phyloP scores from a whole-genome alignment of 1,140 invertebrate genomes.

The Gonatopus flavifemur region DNA sequence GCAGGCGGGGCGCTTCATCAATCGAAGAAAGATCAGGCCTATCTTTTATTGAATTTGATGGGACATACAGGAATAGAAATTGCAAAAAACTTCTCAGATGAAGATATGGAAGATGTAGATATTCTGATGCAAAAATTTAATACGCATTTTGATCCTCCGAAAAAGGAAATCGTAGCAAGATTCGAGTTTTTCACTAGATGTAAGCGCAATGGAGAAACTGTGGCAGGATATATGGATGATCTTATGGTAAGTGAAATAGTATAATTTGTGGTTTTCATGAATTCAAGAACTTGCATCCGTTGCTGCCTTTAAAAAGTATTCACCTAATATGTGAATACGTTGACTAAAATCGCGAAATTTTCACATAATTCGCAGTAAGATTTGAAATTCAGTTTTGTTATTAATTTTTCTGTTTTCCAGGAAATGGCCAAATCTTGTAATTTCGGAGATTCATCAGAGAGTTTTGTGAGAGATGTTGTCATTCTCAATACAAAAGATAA shows the following conservation, averaged over 20 bases:
- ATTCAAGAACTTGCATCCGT: too few species aligned
- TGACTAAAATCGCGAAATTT: too few species aligned
- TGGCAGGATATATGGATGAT: conserved; percentile 21
- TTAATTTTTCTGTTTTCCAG: conserved; percentile 12
- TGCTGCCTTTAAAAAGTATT: too few species aligned
- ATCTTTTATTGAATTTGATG: conserved; percentile 20
- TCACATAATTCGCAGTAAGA: not conserved
- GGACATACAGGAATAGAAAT: conserved; percentile 20
- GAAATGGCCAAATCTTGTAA: conserved; percentile 28
- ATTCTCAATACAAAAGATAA: conserved; percentile 22
- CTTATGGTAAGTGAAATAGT: conserved; percentile 19
- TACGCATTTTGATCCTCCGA: conserved; percentile 13
- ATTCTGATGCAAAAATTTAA: conserved; percentile 26
- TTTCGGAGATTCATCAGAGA: conserved; percentile 21
- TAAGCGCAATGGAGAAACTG: conserved; percentile 12
- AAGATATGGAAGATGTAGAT: conserved; percentile 14
- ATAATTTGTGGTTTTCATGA: not conserved
- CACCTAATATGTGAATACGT: too few species aligned
- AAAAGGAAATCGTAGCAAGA: conserved; percentile 23
- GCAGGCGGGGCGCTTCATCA: conserved; percentile 9
- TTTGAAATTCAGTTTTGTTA: not conserved
- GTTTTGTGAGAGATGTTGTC: conserved; percentile 29
- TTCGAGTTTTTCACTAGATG: conserved; percentile 24
- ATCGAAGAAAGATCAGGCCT: conserved; percentile 13
- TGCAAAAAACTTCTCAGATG: conserved; percentile 11